A percentile compares a stretch with the other conserved stretches of the same genome.
Conservation (phyloP, 1,140 invertebrate genomes). For the Piezodorus guildinii region DNA sequence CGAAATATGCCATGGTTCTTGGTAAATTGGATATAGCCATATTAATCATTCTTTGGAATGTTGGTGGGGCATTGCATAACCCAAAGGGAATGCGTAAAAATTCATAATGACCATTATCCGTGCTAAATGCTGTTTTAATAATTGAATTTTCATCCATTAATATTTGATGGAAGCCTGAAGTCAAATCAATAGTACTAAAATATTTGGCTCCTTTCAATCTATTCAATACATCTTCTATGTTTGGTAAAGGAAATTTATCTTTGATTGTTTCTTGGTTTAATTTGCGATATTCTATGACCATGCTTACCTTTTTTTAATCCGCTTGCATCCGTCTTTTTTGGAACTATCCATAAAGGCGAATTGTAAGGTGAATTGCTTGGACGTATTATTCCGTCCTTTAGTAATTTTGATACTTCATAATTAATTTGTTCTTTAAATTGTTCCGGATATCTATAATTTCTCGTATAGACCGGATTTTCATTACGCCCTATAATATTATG, state of each 20-base stretch:
- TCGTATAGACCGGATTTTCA: too few relatives aligned
- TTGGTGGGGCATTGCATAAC: too few relatives aligned
- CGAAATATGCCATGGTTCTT: neutral
- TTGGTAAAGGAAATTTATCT: neutral
- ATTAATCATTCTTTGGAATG: too few relatives aligned
- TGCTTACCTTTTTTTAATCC: neutral
- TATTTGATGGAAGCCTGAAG: neutral
- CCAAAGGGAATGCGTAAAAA: neutral
- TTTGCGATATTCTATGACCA: neutral
- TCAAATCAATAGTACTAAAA: neutral
- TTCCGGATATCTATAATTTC: constrained; percentile 2
- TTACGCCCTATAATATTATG: too few relatives aligned
- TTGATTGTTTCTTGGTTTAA: too few relatives aligned
- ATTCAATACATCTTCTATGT: neutral
- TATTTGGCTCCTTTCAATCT: neutral
- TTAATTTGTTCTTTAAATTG: neutral
- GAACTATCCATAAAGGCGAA: neutral
- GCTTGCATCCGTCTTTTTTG: neutral
- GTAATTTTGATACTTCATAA: neutral
- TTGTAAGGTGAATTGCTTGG: neutral
- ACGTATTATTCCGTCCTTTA: neutral
- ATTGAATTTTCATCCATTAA: neutral
- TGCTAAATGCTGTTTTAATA: neutral
- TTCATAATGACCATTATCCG: neutral
- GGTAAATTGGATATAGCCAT: neutral